Evolutionary conservation across 2,888 invertebrate species (phyloP).

Genomic region (Scaptodrosophila latifasciaeformis): DNA sequence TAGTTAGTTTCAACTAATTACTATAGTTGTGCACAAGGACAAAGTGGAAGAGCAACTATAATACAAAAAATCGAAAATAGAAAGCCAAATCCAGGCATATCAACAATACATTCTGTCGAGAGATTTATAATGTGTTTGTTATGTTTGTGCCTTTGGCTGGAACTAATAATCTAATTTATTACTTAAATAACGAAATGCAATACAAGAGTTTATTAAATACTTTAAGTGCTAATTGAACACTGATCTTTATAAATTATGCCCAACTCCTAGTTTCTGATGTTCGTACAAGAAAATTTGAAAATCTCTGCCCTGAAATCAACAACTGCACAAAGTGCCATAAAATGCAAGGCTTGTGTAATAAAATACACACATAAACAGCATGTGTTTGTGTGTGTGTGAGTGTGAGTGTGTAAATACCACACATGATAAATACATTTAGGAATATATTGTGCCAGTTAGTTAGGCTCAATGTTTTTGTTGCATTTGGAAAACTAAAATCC

Average conservation of each 20-base stretch:
- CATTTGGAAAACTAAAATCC: no score
- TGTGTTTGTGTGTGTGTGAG: neutral
- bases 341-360: slow-evolving; percentile 27
- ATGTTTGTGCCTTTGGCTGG: slow-evolving; percentile 40
- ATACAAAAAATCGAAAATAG: neutral
- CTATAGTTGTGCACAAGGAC: slow-evolving; percentile 2
- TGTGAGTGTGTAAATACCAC: no score
- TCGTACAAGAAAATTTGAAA: neutral
- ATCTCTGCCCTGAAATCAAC: neutral
- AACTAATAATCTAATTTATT: slow-evolving; percentile 44
- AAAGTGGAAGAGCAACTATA: neutral
- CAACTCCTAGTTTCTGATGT: neutral
- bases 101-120: no score
- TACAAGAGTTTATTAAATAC: neutral
- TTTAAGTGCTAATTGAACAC: slow-evolving; percentile 31
- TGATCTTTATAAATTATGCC: slow-evolving; percentile 33
- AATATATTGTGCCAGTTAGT: no score
- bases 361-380: slow-evolving; percentile 16
- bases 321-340: neutral
- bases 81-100: neutral
- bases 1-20: neutral
- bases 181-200: no score
- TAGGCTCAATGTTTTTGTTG: no score
- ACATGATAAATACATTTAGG: no score
- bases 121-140: slow-evolving; percentile 37